Evolutionary conservation across 2,888 invertebrate species (phyloP), one percentile per base, ranked within the genome.

Genomic region (Leptopterna dolabrata): DNA sequence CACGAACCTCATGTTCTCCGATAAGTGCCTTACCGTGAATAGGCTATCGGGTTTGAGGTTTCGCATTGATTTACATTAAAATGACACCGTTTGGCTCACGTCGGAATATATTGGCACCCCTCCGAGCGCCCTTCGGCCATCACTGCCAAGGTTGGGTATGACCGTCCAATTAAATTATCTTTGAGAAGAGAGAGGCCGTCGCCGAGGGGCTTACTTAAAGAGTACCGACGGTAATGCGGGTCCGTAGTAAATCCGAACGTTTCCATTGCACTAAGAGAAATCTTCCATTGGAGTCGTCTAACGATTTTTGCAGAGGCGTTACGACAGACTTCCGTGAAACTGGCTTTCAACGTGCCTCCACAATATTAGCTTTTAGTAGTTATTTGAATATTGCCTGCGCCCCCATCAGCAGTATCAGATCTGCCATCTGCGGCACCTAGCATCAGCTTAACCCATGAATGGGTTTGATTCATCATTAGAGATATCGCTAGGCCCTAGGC

Each of bases 11-110:
- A 27, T 41, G 41, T 78, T 78, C 45, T 43, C 43, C 45, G 45
- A 63, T 45, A 78, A 78, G 78, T 78, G 78, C 45, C 78, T 78
- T 45, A 78, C 78, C 78, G 45, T 78, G 78, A 78, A 78, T 78
- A 78, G 78, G 45, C 78, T 2, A 78, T 78, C 19, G 41, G 78
- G 63, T 63, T 78, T 45, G 43, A 78, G 78, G 63, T 63, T 78
- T 41, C 27, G 78, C 78, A 43, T 41, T 45, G 78, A 78, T 78
- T 78, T 78, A 45, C 78, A 78, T 78, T 45, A 78, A 45, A 78
- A 45, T 78, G 78, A 78, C 78, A 78, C 78, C 78, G 45, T 78
- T 78, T 45, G 78, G 78, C 78, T 78, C 78, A 78, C 78, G 78
- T 45, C 45, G 73, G 78, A 45, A 27, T 78, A 78, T 78, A 78